Evolutionary conservation across 2,113 vertebrate species (phyloP).

Genomic region (Cynoglossus semilaevis): DNA sequence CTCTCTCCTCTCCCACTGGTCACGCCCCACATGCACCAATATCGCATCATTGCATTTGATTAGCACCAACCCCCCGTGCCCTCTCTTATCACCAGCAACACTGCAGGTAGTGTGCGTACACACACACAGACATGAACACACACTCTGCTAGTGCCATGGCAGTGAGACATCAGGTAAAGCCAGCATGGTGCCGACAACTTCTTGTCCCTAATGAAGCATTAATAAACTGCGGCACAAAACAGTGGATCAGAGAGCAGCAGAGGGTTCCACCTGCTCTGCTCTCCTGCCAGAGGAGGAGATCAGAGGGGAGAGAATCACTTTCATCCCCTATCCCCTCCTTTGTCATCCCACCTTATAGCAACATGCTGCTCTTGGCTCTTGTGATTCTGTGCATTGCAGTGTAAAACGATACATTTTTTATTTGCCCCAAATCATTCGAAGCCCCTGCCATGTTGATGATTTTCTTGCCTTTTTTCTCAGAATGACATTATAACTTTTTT

Average conservation of each 20-base stretch:
- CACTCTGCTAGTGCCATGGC: constrained; percentile 10
- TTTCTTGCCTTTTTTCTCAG: neutral
- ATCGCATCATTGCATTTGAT: constrained; percentile 68
- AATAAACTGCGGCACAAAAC: constrained; percentile 66
- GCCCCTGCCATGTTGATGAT: neutral
- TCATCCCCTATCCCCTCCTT: constrained; percentile 42
- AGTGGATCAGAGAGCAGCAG: constrained; percentile 60
- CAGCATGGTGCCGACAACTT: constrained; percentile 63
- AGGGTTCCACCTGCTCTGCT: constrained; percentile 46
- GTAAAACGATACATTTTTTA: no score
- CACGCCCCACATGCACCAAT: constrained; percentile 37
- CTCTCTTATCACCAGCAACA: constrained; percentile 49
- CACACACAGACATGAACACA: constrained; percentile 13
- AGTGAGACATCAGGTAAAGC: constrained; percentile 53
- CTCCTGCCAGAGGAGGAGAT: constrained; percentile 38
- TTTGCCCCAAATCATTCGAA: neutral
- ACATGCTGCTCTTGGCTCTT: no score
- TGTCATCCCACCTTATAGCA: constrained; percentile 27
- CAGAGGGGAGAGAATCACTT: constrained; percentile 42
- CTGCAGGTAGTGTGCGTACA: constrained; percentile 42
- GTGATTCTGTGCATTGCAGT: no score
- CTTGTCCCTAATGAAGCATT: constrained; percentile 71
- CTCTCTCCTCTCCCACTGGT: constrained; percentile 23
- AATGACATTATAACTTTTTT: neutral
- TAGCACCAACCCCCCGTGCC: constrained; percentile 54